Evolutionary conservation across 1,140 invertebrate species (phyloP).

Genomic region (Sycobia sp.): DNA sequence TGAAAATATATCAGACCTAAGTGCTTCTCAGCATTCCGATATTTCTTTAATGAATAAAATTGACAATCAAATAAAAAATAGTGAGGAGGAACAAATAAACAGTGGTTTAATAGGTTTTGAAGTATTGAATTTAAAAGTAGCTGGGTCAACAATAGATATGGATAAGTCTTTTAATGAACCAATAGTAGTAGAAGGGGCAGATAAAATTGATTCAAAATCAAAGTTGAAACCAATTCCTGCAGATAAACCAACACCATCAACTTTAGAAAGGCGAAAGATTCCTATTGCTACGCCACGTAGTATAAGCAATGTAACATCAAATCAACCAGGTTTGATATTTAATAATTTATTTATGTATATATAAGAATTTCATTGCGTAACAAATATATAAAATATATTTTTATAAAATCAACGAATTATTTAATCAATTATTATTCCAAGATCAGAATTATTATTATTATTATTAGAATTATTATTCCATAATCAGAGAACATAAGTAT

Average conservation of each 20-base stretch:
- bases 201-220: conserved; percentile 34
- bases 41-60: background rate
- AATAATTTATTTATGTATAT: background rate
- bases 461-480: too few relatives aligned
- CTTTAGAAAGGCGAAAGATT: conserved; percentile 52
- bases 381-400: too few relatives aligned
- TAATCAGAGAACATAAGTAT: too few relatives aligned
- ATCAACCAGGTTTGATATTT: conserved; percentile 25
- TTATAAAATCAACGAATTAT: too few relatives aligned
- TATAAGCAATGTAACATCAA: conserved; percentile 41
- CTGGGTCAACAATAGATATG: conserved; percentile 1
- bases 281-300: conserved; percentile 66
- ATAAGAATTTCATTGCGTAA: background rate
- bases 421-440: too few relatives aligned
- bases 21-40: background rate
- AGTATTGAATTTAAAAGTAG: conserved; percentile 30
- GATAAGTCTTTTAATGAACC: conserved; percentile 34
- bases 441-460: too few relatives aligned
- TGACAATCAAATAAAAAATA: conserved; percentile 26
- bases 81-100: conserved; percentile 35
- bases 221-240: conserved; percentile 45
- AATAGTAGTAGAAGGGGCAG: conserved; percentile 36
- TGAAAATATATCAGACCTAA: background rate
- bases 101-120: conserved; percentile 43
- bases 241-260: conserved; percentile 50